Base-by-base conservation (phyloP, 1,140 invertebrate genomes). In the Neodiprion fabricii region DNA sequence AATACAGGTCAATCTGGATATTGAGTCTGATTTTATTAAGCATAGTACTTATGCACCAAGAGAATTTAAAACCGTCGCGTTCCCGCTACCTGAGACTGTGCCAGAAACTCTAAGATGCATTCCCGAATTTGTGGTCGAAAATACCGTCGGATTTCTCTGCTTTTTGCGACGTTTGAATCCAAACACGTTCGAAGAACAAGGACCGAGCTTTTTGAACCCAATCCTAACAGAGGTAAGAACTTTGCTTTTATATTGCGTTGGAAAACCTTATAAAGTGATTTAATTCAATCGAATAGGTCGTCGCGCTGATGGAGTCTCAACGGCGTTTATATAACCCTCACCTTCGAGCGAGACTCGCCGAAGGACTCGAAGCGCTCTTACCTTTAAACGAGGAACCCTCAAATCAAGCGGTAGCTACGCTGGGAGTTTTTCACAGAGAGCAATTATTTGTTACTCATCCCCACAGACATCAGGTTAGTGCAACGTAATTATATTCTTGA, bases 51-150 rank as follows among this genome's bases (percentile, higher is more conserved):
- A 90, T 81, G 90, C 91, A 12, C 93, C 92, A 9, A 84, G 86
- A 53, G 87, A 87, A 74, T 86, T 90, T 73, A 83, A 89, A 78
- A 78, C 85, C 9, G 80, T 96, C 28, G 87, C 84, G 76, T 94
- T 96, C 85, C 95, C 95, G 28, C 82, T 96, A 14, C 84, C 91
- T 21, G 88, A 91, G 8, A 84, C 84, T 71, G 89, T 92, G 78
- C 91, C 93, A 49, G 88, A 90, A 76, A 93, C 91, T 21, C 84
- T 94, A 67, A 92, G 92, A 83, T 96, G 93, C 84, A 91, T 98
- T 83, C 97, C 97, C 67, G 97, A 98, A 89, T 95, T 96, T 81
- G 86, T 98, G n/a, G 89, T 97, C 47, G 96, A 97, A 84, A 98
- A 98, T 87, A 91, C 96, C 71, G 92, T 95, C 11, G 92, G 93